Base-by-base conservation (phyloP, 1,140 invertebrate species). In the Zaprionus lachaisei region DNA sequence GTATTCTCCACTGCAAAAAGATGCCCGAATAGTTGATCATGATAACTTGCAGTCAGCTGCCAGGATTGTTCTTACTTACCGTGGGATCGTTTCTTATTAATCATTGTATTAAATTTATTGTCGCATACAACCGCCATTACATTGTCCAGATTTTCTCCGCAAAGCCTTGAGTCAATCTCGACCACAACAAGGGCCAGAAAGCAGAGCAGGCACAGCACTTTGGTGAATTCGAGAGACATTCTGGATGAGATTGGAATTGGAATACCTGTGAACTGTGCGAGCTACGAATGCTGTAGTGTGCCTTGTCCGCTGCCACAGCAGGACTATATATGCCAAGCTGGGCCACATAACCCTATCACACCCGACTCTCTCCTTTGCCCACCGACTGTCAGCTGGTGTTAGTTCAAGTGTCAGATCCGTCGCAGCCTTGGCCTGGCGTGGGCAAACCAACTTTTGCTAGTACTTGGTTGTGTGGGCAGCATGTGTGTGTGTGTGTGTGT, bases 171-270 rank as follows among this genome's bases (percentile, higher is more conserved):
- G 20, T 51, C 47, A 24, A 24, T 51, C 47, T 51, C 47, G 11
- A 24, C 22, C 47, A 51, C 47, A 20, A 12, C 11, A 0, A 51
- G 47, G 20, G 47, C 47, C 20, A 51, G 9, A 22, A 12, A 11
- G 47, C 47, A 24, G 47, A 51, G 47, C 47, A 51, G 47, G 47
- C 47, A 51, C 20, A 51, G 20, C 20, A 51, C 47, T 51, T 51
- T 51, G 47, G 20, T 51, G 20, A 9, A 51, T 51, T 51, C 47
- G 5, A 51, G 20, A 14, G 47, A 11, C 47, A 51, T 51, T 20
- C 47, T 51, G 31, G 9, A 34, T 4, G 47, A 5, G 20, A 24
- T 51, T 51, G 20, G 47, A 24, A 22, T 51, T 12, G 11, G 2
- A 51, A 24, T 22, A 5, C 1, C 47, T 51, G 47, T 24, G 47